Conservation (phyloP, 2,113 vertebrate species). For the Pycnonotus jocosus region DNA sequence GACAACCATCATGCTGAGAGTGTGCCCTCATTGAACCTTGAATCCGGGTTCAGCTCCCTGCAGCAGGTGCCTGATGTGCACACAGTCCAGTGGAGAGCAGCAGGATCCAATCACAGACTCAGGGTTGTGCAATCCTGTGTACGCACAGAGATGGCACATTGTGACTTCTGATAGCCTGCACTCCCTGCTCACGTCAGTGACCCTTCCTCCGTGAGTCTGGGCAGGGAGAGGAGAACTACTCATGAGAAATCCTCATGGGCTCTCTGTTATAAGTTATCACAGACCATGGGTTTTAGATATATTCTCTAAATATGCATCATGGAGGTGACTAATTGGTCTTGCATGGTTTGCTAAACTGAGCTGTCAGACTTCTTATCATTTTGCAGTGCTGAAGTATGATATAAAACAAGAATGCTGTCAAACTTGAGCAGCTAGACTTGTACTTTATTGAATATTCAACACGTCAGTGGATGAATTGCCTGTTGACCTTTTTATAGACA, state of each 20-base stretch:
- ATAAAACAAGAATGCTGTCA: constrained; percentile 55
- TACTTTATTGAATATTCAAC: not conserved
- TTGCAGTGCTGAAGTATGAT: constrained; percentile 20
- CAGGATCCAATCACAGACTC: not conserved
- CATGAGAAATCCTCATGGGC: not conserved
- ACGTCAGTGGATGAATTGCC: not conserved
- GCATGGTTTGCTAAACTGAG: constrained; percentile 20
- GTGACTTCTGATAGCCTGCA: not conserved
- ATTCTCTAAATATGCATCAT: constrained; percentile 13
- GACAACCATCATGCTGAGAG: not conserved
- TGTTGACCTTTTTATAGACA: constrained; percentile 5
- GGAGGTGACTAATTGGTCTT: constrained; percentile 2
- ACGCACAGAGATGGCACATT: not conserved
- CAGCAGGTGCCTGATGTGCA: not conserved
- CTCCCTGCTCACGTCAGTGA: not conserved
- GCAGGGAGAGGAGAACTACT: not conserved
- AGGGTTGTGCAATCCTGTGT: not conserved
- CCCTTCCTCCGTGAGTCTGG: not conserved
- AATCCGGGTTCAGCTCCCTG: not conserved
- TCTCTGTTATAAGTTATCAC: not conserved
- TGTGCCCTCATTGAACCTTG: not conserved
- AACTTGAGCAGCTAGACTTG: constrained; percentile 21
- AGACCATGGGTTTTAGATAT: not conserved
- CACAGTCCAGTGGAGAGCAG: not conserved
- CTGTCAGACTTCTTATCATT: constrained; percentile 26